Evolutionary conservation across 2,797 vertebrate genomes (phyloP), one percentile per base, ranked within the genome.

Genomic region (Simalia tracyae): DNA sequence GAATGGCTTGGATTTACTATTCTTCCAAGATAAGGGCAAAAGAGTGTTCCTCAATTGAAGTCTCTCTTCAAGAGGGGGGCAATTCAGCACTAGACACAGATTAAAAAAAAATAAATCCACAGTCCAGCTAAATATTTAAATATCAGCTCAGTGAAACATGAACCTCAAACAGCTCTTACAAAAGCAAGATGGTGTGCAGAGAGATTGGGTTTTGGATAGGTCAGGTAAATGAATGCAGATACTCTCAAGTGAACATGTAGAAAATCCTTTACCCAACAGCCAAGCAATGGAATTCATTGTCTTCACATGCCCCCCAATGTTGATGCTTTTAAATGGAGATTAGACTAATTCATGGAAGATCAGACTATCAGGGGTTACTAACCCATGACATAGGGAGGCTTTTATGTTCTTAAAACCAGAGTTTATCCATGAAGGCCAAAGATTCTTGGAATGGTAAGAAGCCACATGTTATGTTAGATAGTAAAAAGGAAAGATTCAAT

Each of bases 31-130:
- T 87, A 90, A 94, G 54, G 14, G 1, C 31, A n/a, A 91, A 61
- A 94, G 28, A 84, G 56, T 93, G 22, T 31, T 94, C 92, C 93
- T 63, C 76, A 68, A 91, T 46, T 92, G 89, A 28, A 2, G 90
- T 94, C 95, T 95, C 94, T 95, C 91, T 96, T 95, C 93, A 96
- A 96, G 94, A 93, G 57, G 15, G 22, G 76, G 19, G 64, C 93
- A 64, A 46, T 91, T 93, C 57, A 91, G 19, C 89, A 56, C 84
- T 94, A 22, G 68, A n/a, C 3, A 28, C 0, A 1, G 93, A 93
- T 91, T 64, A 6, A 50, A 84, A 50, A 31, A 24, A 9, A 50
- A 50, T 42, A 50, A 7, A 92, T 42, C 19, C n/a, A 84, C 46
- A 84, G 72, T 26, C 72, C 31, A 88, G 28, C 5, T 17, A 91